Evolutionary conservation across 2,797 vertebrate species (phyloP), one percentile per base, ranked within the genome.

Genomic region (Typhlichthys subterraneus): DNA sequence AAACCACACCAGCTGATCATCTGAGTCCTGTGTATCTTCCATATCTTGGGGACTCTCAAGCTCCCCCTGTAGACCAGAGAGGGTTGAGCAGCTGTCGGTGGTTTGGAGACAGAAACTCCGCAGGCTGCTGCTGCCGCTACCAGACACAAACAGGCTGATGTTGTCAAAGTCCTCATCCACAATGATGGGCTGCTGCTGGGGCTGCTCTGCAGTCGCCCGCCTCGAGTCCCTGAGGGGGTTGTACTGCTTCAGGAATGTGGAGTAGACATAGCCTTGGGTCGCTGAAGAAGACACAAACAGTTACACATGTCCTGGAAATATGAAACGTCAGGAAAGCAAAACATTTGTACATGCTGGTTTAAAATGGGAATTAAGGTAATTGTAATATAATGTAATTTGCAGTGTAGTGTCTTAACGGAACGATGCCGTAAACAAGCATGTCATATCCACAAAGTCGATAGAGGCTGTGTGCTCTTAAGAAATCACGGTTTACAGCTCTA

Each of bases 201-300:
- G 75, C 62, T 59, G 57, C 59, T 64, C 67, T 61, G 83, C 79
- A 33, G 67, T 67, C 1, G 17, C 59, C 8, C 86, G 68, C 75
- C 89, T 72, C 0, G 85, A 86, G 81, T 65, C 84, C 82, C 94
- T 93, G 50, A 91, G 88, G 75, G 96, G 96, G 65, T 97, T 97
- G 89, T 98, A 98, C 63, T 90, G 92, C 76, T 93, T 98, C 82
- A 99, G 90, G 87, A 99, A 99, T 33, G 95, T 96, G 66, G 97
- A 97, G 75, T 99, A 99, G 60, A 98, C 95, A 0, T 98, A 99
- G 45, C 97, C 97, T 82, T 90, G 88, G 10, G 58, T 12, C 77
- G 84, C 93, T 94, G 62, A 45, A 8, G 19, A 19, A 57, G 59
- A 73, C 49, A 76, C 57, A 71, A 31, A 23, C 72, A 68, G 2